Base-by-base conservation (phyloP, 2,797 vertebrate genomes). In the Glyptemys insculpta region DNA sequence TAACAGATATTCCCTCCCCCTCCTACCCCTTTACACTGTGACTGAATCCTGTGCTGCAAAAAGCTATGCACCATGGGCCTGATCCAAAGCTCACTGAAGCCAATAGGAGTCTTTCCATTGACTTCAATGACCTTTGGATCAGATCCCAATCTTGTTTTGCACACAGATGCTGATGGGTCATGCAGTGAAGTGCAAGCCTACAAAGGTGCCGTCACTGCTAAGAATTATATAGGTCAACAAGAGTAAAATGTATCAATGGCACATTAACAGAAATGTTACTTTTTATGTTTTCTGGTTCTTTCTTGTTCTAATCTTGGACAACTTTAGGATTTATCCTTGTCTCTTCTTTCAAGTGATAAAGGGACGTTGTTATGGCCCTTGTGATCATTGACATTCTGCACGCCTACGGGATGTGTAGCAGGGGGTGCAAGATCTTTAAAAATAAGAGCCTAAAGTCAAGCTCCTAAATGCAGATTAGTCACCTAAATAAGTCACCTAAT, bases 331-430 rank as follows among this genome's bases (percentile, higher is more conserved):
- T 72, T 12, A 11, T 15, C 72, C 65, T 25, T 88, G 3, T 91
- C 85, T n/a, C 80, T 95, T 93, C 88, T n/a, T 53, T 54, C 65
- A 95, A 90, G 91, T 68, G 68, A 86, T 76, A 88, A 72, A 89
- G 95, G 91, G 53, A 79, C 53, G 44, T 88, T 49, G 83, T 82
- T 62, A 85, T 84, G 68, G 23, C 47, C 25, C 41, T 47, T 78
- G 74, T 27, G 41, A 49, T 31, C 93, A 91, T 93, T 94, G 86
- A 91, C 88, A 83, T 95, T 79, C 90, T 86, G 95, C 93, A 93
- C 89, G 95, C 90, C 93, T 87, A 93, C 74, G 81, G 80, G 82
- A 93, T 8, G 49, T 74, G 80, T 59, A 81, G 92, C 84, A 86
- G 19, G 21, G 34, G 37, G 5, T 37, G n/a, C 19, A 72, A 37